These are phyloP conservation scores for Myxocyprinus asiaticus DNA, from an alignment of 2,113 vertebrate genomes.

Conservation along the genomic window DNA sequence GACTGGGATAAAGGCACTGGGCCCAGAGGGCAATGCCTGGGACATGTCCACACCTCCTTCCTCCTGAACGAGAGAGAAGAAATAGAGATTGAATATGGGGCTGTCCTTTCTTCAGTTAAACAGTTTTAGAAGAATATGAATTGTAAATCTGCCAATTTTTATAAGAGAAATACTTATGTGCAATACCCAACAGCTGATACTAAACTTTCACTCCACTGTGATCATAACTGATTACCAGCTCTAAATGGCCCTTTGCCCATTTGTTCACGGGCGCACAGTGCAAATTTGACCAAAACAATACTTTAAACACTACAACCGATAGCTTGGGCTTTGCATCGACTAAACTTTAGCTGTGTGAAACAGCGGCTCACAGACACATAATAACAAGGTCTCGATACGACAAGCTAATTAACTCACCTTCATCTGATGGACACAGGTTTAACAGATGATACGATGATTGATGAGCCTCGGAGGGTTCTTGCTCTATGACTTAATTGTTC, in stretches of 20 bases:
- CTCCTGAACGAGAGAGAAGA: slow-evolving; percentile 58
- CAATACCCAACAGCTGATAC: neutral
- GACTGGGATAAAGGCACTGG: slow-evolving; percentile 72
- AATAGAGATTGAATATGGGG: neutral
- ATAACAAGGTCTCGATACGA: neutral
- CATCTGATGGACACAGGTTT: slow-evolving; percentile 23
- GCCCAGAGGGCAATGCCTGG: slow-evolving; percentile 64
- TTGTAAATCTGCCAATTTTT: too few species aligned
- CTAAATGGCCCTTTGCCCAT: slow-evolving; percentile 1
- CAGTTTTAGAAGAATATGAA: too few species aligned
- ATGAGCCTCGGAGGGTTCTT: neutral
- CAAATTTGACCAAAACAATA: neutral
- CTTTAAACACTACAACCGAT: neutral
- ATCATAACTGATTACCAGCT: too few species aligned
- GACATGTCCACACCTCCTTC: slow-evolving; percentile 66
- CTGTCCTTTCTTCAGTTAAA: too few species aligned
- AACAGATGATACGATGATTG: neutral
- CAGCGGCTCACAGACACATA: neutral
- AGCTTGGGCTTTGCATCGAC: neutral
- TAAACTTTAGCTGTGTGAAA: neutral
- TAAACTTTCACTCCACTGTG: neutral
- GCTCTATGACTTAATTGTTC: neutral
- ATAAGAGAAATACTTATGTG: neutral
- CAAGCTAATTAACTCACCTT: slow-evolving; percentile 39
- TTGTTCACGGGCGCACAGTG: neutral